Evolutionary conservation across 1,140 invertebrate genomes (phyloP).

Genomic region (Homarus americanus): DNA sequence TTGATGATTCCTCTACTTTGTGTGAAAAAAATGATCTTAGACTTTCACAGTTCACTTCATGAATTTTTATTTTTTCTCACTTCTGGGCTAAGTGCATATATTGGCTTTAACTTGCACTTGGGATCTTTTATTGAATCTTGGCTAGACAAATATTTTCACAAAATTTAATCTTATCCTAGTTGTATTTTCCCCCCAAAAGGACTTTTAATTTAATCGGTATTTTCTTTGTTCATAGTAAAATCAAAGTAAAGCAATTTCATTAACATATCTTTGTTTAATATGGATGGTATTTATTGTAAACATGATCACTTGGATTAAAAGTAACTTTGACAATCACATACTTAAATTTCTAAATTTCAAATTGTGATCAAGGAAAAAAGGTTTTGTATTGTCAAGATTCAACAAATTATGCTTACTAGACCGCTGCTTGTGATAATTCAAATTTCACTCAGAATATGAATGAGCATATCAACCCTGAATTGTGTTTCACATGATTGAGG

Average conservation of each 20-base stretch:
- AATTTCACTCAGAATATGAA: background rate
- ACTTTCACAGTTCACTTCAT: background rate
- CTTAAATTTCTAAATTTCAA: background rate
- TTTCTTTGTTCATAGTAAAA: background rate
- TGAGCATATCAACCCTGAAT: conserved; percentile 24
- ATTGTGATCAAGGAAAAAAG: background rate
- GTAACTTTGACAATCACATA: background rate
- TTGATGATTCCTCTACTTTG: background rate
- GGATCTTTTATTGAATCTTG: background rate
- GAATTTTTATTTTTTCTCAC: background rate
- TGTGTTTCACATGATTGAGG: background rate
- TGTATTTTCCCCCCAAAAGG: background rate
- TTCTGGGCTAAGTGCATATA: background rate
- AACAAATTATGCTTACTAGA: background rate
- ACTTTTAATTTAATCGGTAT: too few species aligned
- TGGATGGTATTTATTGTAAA: background rate
- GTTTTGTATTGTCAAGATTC: conserved; percentile 9
- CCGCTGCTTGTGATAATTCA: background rate
- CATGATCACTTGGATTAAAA: background rate
- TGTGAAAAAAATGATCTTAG: background rate
- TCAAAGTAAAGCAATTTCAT: background rate
- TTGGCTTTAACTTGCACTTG: background rate
- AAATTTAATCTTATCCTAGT: background rate
- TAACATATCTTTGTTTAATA: background rate
- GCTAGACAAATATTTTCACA: background rate